A percentile compares a stretch with the other conserved stretches of the same genome.
Evolutionary conservation across 2,113 vertebrate species (phyloP).

Genomic region (Platichthys stellatus): DNA sequence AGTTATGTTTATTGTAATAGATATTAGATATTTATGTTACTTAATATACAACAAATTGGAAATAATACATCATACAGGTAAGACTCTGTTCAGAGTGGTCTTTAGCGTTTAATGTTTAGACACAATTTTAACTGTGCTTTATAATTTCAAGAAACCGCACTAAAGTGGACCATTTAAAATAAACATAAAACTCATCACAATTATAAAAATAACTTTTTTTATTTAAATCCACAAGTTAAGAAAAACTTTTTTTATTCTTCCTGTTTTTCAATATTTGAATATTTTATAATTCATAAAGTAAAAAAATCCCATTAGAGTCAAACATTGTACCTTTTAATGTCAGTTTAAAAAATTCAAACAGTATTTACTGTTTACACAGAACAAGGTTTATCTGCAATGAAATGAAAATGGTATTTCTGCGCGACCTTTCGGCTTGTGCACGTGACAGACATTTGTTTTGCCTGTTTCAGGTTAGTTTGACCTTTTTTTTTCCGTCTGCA

Average conservation of each 20-base stretch:
- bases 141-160: not conserved
- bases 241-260: too few species aligned
- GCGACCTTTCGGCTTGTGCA: slow-evolving; percentile 46
- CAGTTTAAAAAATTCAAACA: not conserved
- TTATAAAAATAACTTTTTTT: too few species aligned
- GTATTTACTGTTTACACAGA: not conserved
- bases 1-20: slow-evolving; percentile 84
- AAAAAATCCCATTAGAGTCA: too few species aligned
- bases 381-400: not conserved
- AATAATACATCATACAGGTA: not conserved
- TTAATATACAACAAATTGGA: not conserved
- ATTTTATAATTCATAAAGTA: not conserved
- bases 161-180: not conserved
- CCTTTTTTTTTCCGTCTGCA: slow-evolving; percentile 21
- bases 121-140: not conserved
- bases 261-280: not conserved
- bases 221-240: too few species aligned
- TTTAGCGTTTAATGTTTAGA: not conserved
- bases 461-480: slow-evolving; percentile 20
- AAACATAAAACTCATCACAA: too few species aligned
- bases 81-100: not conserved
- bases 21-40: not conserved
- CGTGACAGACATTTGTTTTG: slow-evolving; percentile 23
- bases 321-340: too few species aligned
- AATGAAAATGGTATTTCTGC: not conserved